phyloP scores from a whole-genome alignment of 2,888 invertebrate species.

The Axea sp. region DNA sequence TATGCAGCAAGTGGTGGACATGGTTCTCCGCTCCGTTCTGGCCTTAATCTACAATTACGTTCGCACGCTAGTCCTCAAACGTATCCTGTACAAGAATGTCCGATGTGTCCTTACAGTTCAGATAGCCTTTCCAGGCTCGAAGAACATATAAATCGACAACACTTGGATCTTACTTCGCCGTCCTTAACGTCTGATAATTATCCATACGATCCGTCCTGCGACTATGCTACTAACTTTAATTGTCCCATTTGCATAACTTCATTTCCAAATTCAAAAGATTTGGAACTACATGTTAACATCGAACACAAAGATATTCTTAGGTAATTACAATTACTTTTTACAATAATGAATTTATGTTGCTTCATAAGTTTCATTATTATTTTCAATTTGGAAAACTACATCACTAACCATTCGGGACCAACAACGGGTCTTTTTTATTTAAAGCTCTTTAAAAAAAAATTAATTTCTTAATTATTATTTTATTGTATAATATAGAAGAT shows the following conservation, averaged over 20 bases:
- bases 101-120: constrained; percentile 88
- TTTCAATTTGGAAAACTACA: too few relatives aligned
- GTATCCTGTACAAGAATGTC: constrained; percentile 82
- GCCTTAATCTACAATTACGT: constrained; percentile 77
- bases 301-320: constrained; percentile 91
- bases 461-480: too few relatives aligned
- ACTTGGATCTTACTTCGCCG: constrained; percentile 90
- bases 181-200: constrained; percentile 80
- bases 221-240: constrained; percentile 80
- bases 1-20: constrained; percentile 80
- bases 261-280: constrained; percentile 87
- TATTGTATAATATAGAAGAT: too few relatives aligned
- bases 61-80: constrained; percentile 76
- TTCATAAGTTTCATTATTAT: too few relatives aligned
- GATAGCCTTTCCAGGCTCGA: constrained; percentile 87
- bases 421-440: too few relatives aligned
- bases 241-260: constrained; percentile 89
- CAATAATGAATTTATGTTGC: too few relatives aligned
- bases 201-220: constrained; percentile 67
- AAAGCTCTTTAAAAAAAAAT: too few relatives aligned
- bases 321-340: constrained; percentile 79
- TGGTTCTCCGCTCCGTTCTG: constrained; percentile 86
- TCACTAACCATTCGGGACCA: too few relatives aligned
- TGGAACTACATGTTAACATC: constrained; percentile 92
- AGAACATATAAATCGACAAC: constrained; percentile 91